Conservation (phyloP, 2,113 vertebrate species). For the Hyla sarda region DNA sequence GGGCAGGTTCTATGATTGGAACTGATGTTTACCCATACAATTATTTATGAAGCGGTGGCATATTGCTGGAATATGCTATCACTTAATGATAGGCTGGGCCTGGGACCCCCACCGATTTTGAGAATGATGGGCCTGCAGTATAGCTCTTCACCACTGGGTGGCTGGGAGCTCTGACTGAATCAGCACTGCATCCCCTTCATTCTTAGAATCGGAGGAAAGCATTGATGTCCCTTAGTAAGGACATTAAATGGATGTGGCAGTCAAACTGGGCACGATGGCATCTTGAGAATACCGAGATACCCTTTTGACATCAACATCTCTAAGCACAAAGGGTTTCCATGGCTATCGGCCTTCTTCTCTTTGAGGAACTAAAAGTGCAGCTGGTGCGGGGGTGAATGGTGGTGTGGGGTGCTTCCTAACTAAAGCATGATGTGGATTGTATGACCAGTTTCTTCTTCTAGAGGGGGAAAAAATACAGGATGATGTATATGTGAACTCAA, state of each 20-base stretch:
- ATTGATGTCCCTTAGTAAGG: not conserved
- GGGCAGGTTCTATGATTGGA: too few species aligned
- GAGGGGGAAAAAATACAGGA: not conserved
- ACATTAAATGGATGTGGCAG: not conserved
- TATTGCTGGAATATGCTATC: not conserved
- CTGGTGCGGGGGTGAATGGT: not conserved
- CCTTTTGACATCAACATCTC: not conserved
- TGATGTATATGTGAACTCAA: not conserved
- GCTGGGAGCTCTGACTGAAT: too few species aligned
- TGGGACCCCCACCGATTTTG: too few species aligned
- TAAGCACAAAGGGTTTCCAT: conserved; percentile 6
- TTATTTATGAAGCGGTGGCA: too few species aligned
- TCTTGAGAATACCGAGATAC: not conserved
- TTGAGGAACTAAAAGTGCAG: not conserved
- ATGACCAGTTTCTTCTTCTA: not conserved
- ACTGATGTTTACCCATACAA: not conserved
- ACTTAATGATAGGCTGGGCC: too few species aligned
- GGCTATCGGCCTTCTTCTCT: not conserved
- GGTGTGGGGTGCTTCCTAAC: too few species aligned
- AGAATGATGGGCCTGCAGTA: too few species aligned
- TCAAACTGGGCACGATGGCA: not conserved
- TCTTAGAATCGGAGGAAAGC: too few species aligned
- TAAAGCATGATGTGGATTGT: not conserved
- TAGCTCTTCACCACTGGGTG: too few species aligned
- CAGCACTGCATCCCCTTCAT: too few species aligned